Percentiles rank a stretch among this genome's conserved stretches.
phyloP scores from a whole-genome alignment of 2,888 invertebrate species.

The Brenthis hecate region DNA sequence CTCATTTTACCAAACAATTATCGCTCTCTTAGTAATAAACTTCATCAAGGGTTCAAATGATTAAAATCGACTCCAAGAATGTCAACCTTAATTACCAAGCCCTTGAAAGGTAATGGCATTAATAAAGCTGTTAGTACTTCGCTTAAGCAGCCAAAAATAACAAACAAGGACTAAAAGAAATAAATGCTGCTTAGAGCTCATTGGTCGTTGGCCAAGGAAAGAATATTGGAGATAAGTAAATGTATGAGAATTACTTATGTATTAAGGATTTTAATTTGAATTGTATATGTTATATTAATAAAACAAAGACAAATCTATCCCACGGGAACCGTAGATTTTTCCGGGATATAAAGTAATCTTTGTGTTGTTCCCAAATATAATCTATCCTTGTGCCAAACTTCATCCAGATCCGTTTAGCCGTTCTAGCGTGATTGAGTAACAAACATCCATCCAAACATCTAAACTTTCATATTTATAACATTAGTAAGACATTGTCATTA shows the following conservation, averaged over 20 bases:
- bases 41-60: constrained; percentile 32
- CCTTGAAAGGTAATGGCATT: constrained; percentile 40
- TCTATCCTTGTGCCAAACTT: too few relatives aligned
- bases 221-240: constrained; percentile 6
- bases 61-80: constrained; percentile 35
- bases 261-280: background rate
- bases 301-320: too few relatives aligned
- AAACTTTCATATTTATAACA: too few relatives aligned
- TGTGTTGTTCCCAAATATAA: too few relatives aligned
- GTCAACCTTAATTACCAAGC: constrained; percentile 41
- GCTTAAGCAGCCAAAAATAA: constrained; percentile 62
- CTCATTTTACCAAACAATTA: constrained; percentile 14
- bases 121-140: constrained; percentile 41
- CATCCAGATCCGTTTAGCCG: too few relatives aligned
- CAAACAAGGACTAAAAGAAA: constrained; percentile 65
- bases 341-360: too few relatives aligned
- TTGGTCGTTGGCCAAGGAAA: constrained; percentile 15
- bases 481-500: too few relatives aligned
- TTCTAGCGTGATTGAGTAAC: too few relatives aligned
- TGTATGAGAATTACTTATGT: background rate
- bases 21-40: constrained; percentile 25
- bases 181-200: constrained; percentile 44
- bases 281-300: too few relatives aligned
- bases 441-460: too few relatives aligned
- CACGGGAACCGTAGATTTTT: too few relatives aligned